phyloP scores from a whole-genome alignment of 1,140 invertebrate species.

The Uloborus diversus region DNA sequence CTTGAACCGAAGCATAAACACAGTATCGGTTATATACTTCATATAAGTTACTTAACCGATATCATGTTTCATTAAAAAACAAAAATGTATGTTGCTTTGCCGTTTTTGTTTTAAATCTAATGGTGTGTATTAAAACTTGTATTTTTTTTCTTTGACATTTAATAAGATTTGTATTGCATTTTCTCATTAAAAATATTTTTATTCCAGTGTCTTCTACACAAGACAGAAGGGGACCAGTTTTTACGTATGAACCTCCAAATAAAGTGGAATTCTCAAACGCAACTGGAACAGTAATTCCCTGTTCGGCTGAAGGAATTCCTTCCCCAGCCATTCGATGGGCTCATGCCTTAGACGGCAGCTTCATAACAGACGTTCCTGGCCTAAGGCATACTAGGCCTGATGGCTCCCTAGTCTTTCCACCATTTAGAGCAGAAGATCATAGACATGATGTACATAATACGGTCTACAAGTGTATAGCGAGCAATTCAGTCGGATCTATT shows the following conservation, averaged over 20 bases:
- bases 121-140: too few species aligned
- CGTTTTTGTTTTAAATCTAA: too few species aligned
- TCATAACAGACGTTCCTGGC: slow-evolving; percentile 71
- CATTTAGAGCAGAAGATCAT: slow-evolving; percentile 62
- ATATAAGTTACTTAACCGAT: too few species aligned
- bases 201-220: neutral
- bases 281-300: slow-evolving; percentile 90
- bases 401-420: slow-evolving; percentile 65
- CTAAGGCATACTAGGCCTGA: slow-evolving; percentile 73
- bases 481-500: slow-evolving; percentile 87
- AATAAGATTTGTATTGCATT: too few species aligned
- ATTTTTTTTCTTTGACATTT: too few species aligned
- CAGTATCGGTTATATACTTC: too few species aligned
- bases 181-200: too few species aligned
- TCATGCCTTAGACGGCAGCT: slow-evolving; percentile 69
- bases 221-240: slow-evolving; percentile 77
- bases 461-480: slow-evolving; percentile 83
- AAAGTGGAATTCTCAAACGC: slow-evolving; percentile 93
- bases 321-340: slow-evolving; percentile 88
- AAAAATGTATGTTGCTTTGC: too few species aligned
- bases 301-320: slow-evolving; percentile 88
- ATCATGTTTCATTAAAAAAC: too few species aligned
- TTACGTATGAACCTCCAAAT: slow-evolving; percentile 89
- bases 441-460: slow-evolving; percentile 70
- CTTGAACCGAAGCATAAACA: too few species aligned